Evolutionary conservation across 2,113 vertebrate species (phyloP).

Genomic region (Zapus hudsonius): DNA sequence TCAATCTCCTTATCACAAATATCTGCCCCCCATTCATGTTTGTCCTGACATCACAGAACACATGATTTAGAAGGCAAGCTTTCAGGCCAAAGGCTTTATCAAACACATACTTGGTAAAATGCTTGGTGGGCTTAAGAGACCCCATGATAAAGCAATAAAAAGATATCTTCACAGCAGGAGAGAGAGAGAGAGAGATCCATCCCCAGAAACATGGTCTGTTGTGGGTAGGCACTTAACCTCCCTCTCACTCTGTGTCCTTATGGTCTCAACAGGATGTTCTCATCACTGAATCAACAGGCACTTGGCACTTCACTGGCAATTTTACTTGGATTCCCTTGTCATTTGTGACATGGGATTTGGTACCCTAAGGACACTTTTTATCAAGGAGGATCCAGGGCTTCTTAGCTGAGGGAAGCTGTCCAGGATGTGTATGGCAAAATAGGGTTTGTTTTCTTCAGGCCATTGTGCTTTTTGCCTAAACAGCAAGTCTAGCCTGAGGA

Average conservation of each 20-base stretch:
- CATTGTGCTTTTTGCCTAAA: not conserved
- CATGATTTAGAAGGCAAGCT: slow-evolving; percentile 25
- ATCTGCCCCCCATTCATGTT: slow-evolving; percentile 3
- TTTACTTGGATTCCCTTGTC: not conserved
- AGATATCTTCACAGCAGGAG: not conserved
- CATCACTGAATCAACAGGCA: not conserved
- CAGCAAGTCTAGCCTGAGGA: not conserved
- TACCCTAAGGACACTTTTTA: not conserved
- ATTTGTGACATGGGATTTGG: not conserved
- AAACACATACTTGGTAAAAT: not conserved
- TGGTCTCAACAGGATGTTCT: not conserved
- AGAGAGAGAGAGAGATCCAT: not conserved
- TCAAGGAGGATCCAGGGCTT: not conserved
- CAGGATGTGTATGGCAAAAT: not conserved
- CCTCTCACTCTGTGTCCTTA: not conserved
- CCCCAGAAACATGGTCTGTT: not conserved
- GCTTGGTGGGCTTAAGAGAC: not conserved
- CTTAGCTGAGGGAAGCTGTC: not conserved
- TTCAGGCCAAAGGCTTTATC: slow-evolving; percentile 28
- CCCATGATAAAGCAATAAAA: slow-evolving; percentile 19
- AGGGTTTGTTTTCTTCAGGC: not conserved
- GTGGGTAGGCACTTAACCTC: not conserved
- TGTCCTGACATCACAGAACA: slow-evolving; percentile 9
- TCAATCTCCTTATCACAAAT: slow-evolving; percentile 31
- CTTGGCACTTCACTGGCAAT: slow-evolving; percentile 14